These are phyloP conservation scores for Ambastaia sidthimunki DNA, from an alignment of 2,797 vertebrate genomes.

Conservation along the genomic window DNA sequence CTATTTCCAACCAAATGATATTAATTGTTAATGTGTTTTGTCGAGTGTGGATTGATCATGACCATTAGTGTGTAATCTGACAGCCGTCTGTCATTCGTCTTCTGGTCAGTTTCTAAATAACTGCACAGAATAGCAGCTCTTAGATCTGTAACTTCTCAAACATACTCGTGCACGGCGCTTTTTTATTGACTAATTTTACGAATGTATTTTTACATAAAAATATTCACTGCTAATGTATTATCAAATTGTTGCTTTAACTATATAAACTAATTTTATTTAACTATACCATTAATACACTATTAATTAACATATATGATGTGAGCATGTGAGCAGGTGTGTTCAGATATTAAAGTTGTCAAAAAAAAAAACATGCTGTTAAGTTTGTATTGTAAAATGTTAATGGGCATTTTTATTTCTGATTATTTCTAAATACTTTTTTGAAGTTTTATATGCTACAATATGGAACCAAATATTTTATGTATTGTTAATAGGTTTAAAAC, in stretches of 20 bases:
- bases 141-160: neutral
- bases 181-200: neutral
- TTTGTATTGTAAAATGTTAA: neutral
- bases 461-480: neutral
- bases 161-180: neutral
- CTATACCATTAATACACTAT: neutral
- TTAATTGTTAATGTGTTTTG: constrained; percentile 38
- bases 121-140: neutral
- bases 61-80: constrained; percentile 39
- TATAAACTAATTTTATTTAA: neutral
- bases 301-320: neutral
- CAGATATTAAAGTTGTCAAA: neutral
- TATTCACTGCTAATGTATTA: neutral
- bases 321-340: neutral
- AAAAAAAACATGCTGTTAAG: neutral
- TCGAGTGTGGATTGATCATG: constrained; percentile 39
- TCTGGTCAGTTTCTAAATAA: constrained; percentile 44
- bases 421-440: neutral
- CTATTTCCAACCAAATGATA: constrained; percentile 13
- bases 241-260: neutral
- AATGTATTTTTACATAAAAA: neutral
- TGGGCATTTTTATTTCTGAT: neutral
- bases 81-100: constrained; percentile 51
- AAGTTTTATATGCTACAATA: neutral
- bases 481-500: too few relatives aligned